Conservation (phyloP, 30 jellyfish, hydroid and myxozoan genomes). For the Aurelia sp. region DNA sequence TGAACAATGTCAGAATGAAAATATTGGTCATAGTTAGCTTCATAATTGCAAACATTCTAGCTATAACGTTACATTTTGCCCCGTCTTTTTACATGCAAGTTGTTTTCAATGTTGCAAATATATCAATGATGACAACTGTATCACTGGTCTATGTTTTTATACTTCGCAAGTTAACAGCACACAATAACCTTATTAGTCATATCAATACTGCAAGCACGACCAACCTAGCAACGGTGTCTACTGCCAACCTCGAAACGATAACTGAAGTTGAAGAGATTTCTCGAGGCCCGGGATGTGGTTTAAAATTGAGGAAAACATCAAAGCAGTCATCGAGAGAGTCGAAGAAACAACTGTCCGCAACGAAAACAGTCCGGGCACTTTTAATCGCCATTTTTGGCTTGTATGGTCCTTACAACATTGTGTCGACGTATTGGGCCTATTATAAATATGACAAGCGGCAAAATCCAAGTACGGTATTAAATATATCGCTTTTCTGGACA, state of each 20-base stretch:
- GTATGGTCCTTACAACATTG: constrained; percentile 51
- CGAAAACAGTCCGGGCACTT: constrained; percentile 39
- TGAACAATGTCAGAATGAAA: constrained; percentile 33
- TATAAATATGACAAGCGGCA: constrained; percentile 9
- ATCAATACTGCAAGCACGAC: too few species aligned
- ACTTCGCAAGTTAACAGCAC: constrained; percentile 17
- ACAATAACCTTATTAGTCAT: neutral
- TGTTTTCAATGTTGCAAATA: constrained; percentile 10
- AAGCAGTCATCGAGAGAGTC: neutral
- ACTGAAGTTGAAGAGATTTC: neutral
- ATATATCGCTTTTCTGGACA: constrained; percentile 8
- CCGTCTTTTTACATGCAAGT: constrained; percentile 46
- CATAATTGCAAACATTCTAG: constrained; percentile 24
- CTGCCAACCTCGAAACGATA: too few species aligned
- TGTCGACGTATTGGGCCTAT: constrained; percentile 38
- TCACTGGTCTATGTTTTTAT: constrained; percentile 25
- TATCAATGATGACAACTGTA: constrained; percentile 15
- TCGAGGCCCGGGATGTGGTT: too few species aligned
- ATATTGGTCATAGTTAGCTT: constrained; percentile 2
- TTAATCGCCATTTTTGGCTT: constrained; percentile 34
- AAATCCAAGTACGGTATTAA: constrained; percentile 10
- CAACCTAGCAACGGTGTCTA: too few species aligned
- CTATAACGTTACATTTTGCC: constrained; percentile 2
- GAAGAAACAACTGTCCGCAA: constrained; percentile 16
- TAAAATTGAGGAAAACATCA: too few species aligned